Base-by-base conservation (phyloP, 2,113 vertebrate genomes). In the Jaculus jaculus region DNA sequence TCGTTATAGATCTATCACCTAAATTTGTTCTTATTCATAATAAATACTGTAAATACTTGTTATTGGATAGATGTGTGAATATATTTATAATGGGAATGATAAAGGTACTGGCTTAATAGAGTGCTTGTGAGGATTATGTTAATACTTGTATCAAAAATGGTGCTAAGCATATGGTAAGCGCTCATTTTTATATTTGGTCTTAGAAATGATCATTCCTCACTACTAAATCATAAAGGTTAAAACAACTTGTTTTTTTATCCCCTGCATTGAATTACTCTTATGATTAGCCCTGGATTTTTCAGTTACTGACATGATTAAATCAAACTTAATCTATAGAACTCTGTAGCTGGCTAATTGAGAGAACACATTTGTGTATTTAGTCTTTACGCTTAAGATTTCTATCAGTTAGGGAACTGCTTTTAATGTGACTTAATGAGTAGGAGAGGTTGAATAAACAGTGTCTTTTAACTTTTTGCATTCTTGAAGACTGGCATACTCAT, bases 371-470 rank as follows among this genome's bases (percentile, higher is more conserved):
- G 4, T 82, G 8, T 6, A 9, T 95, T 92, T 81, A 87, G 82
- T 51, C 66, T n/a, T n/a, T n/a, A n/a, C 65, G 23, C 13, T 92
- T 89, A 34, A 91, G 65, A 93, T 92, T 95, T 92, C 77, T 34
- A 87, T 11, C 47, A 92, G 26, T 72, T 88, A 84, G 51, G 72
- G 26, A 94, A 63, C 32, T 92, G 30, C 73, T 93, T 92, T 95
- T 95, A 89, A 71, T 93, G n/a, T 90, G 90, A 90, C 20, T 77
- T 92, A 95, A 87, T 87, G 77, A 84, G 32, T 20, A 4, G 32
- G 42, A 94, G 65, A 90, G 87, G 77, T 77, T 91, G 80, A 95
- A 85, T 88, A 94, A 68, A 82, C 1, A 24, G n/a, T n/a, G n/a
- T n/a, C n/a, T n/a, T n/a, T n/a, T n/a, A n/a, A n/a, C n/a, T n/a